phyloP scores from a whole-genome alignment of 1,140 invertebrate genomes.

The Hesperophylax magnus region DNA sequence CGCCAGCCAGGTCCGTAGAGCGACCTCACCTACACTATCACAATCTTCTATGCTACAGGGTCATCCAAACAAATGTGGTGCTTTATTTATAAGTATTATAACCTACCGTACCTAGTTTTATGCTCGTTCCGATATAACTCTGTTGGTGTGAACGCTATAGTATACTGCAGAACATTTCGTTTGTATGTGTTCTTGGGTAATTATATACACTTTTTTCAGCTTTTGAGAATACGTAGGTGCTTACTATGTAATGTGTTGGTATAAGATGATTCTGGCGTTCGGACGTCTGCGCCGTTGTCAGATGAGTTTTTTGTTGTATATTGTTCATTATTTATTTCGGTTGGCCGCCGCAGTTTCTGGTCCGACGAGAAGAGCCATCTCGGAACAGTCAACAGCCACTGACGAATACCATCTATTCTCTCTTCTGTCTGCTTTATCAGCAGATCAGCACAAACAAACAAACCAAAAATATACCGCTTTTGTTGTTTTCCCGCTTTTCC shows the following conservation, averaged over 20 bases:
- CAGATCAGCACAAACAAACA: neutral
- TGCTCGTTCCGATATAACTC: neutral
- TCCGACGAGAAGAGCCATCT: neutral
- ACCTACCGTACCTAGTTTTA: slow-evolving; percentile 21
- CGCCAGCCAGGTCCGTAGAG: slow-evolving; percentile 25
- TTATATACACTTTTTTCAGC: slow-evolving; percentile 30
- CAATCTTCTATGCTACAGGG: slow-evolving; percentile 4
- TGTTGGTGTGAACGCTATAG: neutral
- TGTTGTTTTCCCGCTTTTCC: slow-evolving; percentile 1
- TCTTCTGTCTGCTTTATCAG: slow-evolving; percentile 1
- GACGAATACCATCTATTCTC: neutral
- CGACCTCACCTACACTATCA: slow-evolving; percentile 36
- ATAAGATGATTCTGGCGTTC: slow-evolving; percentile 35
- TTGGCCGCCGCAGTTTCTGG: slow-evolving; percentile 20
- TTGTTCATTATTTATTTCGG: slow-evolving; percentile 26
- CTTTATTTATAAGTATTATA: slow-evolving; percentile 26
- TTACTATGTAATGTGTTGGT: slow-evolving; percentile 9
- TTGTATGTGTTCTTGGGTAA: slow-evolving; percentile 7
- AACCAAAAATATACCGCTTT: neutral
- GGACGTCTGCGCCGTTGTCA: slow-evolving; percentile 37
- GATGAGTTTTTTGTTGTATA: neutral
- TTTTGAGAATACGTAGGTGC: slow-evolving; percentile 35
- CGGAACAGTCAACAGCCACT: neutral
- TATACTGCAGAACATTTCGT: slow-evolving; percentile 14
- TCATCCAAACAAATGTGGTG: slow-evolving; percentile 27